Evolutionary conservation across 2,113 vertebrate genomes (phyloP).

Genomic region (Oryzias melastigma): DNA sequence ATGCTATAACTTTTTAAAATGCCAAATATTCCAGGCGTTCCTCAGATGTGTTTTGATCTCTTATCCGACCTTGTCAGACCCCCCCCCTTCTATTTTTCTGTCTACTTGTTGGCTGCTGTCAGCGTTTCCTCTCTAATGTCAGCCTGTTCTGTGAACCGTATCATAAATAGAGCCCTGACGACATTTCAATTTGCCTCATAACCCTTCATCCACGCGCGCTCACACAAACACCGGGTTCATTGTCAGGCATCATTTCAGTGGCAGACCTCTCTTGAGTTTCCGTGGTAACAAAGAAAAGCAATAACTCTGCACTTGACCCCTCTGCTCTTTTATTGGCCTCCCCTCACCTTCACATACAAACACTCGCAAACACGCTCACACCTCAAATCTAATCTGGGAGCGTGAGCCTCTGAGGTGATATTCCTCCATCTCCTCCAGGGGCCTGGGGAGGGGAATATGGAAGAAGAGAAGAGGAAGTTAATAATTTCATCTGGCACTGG

Average conservation of each 20-base stretch:
- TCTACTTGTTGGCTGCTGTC: constrained; percentile 31
- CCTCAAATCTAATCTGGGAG: constrained; percentile 71
- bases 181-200: constrained; percentile 66
- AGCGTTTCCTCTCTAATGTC: constrained; percentile 34
- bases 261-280: constrained; percentile 56
- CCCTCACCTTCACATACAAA: constrained; percentile 39
- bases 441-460: constrained; percentile 27
- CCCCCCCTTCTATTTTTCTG: constrained; percentile 22
- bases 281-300: constrained; percentile 71
- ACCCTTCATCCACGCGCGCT: constrained; percentile 22
- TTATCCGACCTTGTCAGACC: constrained; percentile 19
- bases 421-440: constrained; percentile 51
- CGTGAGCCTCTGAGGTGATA: constrained; percentile 46
- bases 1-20: no score
- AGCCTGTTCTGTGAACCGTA: constrained; percentile 38
- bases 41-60: constrained; percentile 3
- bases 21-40: no score
- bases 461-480: constrained; percentile 46
- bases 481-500: constrained; percentile 62
- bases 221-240: constrained; percentile 34
- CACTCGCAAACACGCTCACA: constrained; percentile 37
- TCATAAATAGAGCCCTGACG: constrained; percentile 59
- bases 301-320: constrained; percentile 79
- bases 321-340: constrained; percentile 67
- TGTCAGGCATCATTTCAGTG: constrained; percentile 44